Percentiles rank a stretch among this genome's conserved stretches.
phyloP scores from a whole-genome alignment of 2,113 vertebrate species.

The Carassius carassius region DNA sequence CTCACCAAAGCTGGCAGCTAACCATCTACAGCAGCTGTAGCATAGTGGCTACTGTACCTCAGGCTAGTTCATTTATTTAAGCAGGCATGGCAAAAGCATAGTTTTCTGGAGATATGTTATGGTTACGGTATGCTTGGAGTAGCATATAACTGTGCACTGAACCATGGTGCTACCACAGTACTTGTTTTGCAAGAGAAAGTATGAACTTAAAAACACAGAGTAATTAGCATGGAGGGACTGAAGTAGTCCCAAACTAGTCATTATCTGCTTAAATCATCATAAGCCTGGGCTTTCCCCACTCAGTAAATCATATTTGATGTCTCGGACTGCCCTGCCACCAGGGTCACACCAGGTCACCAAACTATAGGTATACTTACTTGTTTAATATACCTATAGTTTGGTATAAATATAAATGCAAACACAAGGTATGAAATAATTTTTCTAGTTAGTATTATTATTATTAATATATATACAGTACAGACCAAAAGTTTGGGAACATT shows the following conservation, averaged over 20 bases:
- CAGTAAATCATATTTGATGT: not conserved
- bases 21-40: too few species aligned
- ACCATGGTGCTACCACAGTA: too few species aligned
- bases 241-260: not conserved
- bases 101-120: not conserved
- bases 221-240: not conserved
- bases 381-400: not conserved
- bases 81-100: not conserved
- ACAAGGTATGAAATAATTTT: not conserved
- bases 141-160: not conserved
- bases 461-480: too few species aligned
- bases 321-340: not conserved
- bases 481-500: too few species aligned
- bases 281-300: not conserved
- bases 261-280: not conserved
- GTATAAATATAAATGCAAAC: not conserved
- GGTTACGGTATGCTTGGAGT: not conserved
- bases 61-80: too few species aligned
- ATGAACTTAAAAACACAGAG: not conserved
- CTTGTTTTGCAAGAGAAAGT: too few species aligned
- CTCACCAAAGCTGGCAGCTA: too few species aligned
- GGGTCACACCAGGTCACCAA: conserved; percentile 47
- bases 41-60: too few species aligned
- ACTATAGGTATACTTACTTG: conserved; percentile 10
- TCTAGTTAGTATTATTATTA: too few species aligned